Percentiles rank a stretch among this genome's conserved stretches.
These are phyloP conservation scores for Bryconaethiops microstoma DNA, from an alignment of 2,797 vertebrate species.

Conservation along the genomic window DNA sequence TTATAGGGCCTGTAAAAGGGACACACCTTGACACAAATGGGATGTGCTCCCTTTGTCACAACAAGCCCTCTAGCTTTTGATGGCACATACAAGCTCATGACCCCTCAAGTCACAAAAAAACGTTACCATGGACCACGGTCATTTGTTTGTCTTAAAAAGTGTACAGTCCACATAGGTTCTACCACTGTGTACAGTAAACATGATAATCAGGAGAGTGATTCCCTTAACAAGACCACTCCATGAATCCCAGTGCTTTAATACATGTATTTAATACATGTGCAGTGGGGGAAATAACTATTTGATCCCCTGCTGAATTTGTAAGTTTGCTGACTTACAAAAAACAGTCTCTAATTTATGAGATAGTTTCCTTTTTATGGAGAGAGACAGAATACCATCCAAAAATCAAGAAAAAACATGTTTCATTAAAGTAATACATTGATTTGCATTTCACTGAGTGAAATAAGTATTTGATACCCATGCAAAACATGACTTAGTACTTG, in stretches of 20 bases:
- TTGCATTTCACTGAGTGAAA: too few relatives aligned
- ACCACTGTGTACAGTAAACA: not conserved
- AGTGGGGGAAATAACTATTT: too few relatives aligned
- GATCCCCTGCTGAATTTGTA: too few relatives aligned
- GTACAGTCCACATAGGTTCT: not conserved
- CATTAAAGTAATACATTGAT: too few relatives aligned
- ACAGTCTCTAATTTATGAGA: too few relatives aligned
- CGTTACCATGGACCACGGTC: not conserved
- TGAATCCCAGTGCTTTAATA: not conserved
- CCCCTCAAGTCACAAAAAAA: conserved; percentile 31
- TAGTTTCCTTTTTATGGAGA: too few relatives aligned
- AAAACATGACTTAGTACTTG: too few relatives aligned
- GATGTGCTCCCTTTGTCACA: conserved; percentile 54
- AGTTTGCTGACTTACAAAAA: too few relatives aligned
- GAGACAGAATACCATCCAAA: too few relatives aligned
- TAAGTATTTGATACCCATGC: too few relatives aligned
- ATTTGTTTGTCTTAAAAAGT: conserved; percentile 25
- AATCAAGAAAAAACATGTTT: too few relatives aligned
- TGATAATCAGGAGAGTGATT: not conserved
- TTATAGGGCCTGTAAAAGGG: conserved; percentile 64
- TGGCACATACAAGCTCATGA: conserved; percentile 37
- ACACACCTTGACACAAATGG: conserved; percentile 58
- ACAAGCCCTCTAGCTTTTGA: conserved; percentile 51
- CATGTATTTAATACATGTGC: not conserved
- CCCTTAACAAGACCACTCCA: not conserved